Evolutionary conservation across 2,797 vertebrate species (phyloP).

Genomic region (Gobionotothen gibberifrons): DNA sequence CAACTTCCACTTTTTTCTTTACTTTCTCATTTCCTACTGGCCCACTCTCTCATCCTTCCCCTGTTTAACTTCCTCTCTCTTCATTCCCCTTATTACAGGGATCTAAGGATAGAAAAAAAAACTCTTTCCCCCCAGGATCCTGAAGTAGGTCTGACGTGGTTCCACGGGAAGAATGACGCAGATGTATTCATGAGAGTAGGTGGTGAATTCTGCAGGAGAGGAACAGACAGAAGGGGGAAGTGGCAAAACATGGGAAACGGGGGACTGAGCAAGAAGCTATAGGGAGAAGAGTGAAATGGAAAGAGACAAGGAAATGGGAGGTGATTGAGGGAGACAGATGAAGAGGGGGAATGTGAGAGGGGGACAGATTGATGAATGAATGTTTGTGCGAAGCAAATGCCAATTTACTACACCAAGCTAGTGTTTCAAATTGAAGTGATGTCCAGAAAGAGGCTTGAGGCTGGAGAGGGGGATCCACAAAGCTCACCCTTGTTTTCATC

Average conservation of each 20-base stretch:
- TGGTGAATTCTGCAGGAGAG: constrained; percentile 52
- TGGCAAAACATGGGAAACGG: constrained; percentile 28
- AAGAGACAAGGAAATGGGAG: constrained; percentile 42
- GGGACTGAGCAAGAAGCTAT: constrained; percentile 11
- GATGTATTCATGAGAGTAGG: constrained; percentile 67
- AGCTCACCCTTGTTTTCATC: constrained; percentile 47
- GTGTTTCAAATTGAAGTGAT: constrained; percentile 74
- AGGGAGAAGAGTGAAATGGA: constrained; percentile 45
- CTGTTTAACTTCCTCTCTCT: constrained; percentile 7
- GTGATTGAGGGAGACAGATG: constrained; percentile 54
- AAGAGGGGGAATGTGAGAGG: constrained; percentile 57
- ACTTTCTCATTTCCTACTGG: constrained; percentile 13
- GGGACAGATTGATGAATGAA: constrained; percentile 68
- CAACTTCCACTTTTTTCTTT: background rate
- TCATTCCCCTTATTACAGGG: background rate
- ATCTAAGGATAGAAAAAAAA: constrained; percentile 35
- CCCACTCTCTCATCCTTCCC: constrained; percentile 13
- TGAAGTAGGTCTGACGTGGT: constrained; percentile 71
- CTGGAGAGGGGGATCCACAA: constrained; percentile 16
- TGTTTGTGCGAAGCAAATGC: constrained; percentile 63
- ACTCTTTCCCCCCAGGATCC: constrained; percentile 35
- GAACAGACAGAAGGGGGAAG: constrained; percentile 7
- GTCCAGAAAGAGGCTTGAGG: constrained; percentile 51
- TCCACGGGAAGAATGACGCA: constrained; percentile 72
- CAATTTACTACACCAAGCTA: constrained; percentile 67